Evolutionary conservation across 2,113 vertebrate species (phyloP), one percentile per base, ranked within the genome.

Genomic region (Hippopotamus amphibius): DNA sequence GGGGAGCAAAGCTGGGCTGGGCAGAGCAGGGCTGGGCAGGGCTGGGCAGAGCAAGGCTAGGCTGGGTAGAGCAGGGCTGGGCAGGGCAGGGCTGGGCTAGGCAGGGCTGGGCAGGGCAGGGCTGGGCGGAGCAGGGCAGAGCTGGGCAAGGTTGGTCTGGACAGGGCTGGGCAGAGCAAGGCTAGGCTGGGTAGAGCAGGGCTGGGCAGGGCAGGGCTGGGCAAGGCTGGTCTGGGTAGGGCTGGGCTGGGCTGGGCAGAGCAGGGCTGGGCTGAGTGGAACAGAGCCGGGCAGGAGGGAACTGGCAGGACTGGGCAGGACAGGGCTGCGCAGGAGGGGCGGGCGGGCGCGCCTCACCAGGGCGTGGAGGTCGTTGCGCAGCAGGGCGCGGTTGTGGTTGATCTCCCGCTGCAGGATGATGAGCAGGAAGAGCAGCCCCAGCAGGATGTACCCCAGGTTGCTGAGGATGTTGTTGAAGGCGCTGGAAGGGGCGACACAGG

Each of bases 381-480:
- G 65, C 17, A 99, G 95, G 0, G 99, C 99, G 7, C 99, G 98
- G 95, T 99, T 99, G 98, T 99, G 99, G 87, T 98, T 98, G 95
- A 99, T 99, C 94, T 99, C 99, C 33, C 99, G 98, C 98, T 99
- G 99, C 63, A 99, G 98, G 96, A 99, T 99, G 96, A 99, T 99
- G 53, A 99, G 99, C 91, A 99, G 98, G 98, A 99, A 99, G 3
- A 99, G 99, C 66, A 99, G 94, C 5, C 99, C 99, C 98, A 99
- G 99, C 99, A 99, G 98, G 97, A 99, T 98, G 71, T 99, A 99
- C 53, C 99, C 99, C 50, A 99, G 97, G 98, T 99, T 99, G 98
- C 99, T 99, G 92, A 99, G 99, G 98, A 99, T 99, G 98, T 99
- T 99, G 99, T 99, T 99, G 99, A 99, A 99, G 19, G 99, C 99